A percentile compares a stretch with the other conserved stretches of the same genome.
Evolutionary conservation across 2,113 vertebrate species (phyloP).

Genomic region (Melanotaenia duboulayi): DNA sequence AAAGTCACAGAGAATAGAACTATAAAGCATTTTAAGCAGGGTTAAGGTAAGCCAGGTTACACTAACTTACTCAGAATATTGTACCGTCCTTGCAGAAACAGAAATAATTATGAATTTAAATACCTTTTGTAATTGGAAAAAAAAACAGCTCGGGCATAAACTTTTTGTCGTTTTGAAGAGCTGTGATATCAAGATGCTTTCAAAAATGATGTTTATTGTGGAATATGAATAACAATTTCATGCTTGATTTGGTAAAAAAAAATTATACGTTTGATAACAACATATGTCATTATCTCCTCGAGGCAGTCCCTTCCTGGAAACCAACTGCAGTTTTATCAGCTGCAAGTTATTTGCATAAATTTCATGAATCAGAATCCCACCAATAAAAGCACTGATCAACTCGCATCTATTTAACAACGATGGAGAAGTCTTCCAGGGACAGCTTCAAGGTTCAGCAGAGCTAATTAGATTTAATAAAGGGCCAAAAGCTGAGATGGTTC

Average conservation of each 20-base stretch:
- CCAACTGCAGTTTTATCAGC: constrained; percentile 24
- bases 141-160: background rate
- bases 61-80: too few species aligned
- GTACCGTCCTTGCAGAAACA: too few species aligned
- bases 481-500: constrained; percentile 37
- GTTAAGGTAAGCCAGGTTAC: too few species aligned
- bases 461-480: constrained; percentile 70
- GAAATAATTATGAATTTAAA: too few species aligned
- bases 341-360: constrained; percentile 22
- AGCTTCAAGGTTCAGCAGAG: constrained; percentile 49
- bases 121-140: background rate
- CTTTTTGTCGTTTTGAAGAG: background rate
- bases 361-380: constrained; percentile 26
- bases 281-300: constrained; percentile 33
- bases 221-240: constrained; percentile 32
- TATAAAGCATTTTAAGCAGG: too few species aligned
- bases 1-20: too few species aligned
- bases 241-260: constrained; percentile 32
- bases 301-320: constrained; percentile 32
- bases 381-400: constrained; percentile 58
- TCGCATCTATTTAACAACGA: constrained; percentile 52
- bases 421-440: constrained; percentile 52
- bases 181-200: constrained; percentile 10
- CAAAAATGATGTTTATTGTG: constrained; percentile 6
- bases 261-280: constrained; percentile 34